A percentile compares a stretch with the other conserved stretches of the same genome.
These are phyloP conservation scores for Australoheros facetus DNA, from an alignment of 2,797 vertebrate species.

Conservation along the genomic window DNA sequence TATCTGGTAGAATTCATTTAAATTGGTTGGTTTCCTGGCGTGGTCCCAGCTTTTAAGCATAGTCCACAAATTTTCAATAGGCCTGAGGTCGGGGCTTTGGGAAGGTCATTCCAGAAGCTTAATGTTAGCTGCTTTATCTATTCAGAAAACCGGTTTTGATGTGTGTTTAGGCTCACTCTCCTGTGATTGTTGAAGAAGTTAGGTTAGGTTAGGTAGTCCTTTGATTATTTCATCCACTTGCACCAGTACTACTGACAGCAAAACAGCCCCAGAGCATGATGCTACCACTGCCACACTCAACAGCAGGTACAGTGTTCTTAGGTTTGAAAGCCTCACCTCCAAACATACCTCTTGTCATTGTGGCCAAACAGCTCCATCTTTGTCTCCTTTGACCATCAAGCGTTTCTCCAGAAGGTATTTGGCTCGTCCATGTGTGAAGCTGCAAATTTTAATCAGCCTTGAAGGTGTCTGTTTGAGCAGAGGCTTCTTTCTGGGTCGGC, in stretches of 20 bases:
- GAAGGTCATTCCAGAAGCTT: background rate
- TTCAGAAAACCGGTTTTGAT: background rate
- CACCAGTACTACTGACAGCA: rapidly evolving
- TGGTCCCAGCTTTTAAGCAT: too few relatives aligned
- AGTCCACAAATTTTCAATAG: background rate
- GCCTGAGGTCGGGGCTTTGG: too few relatives aligned
- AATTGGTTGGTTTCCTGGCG: too few relatives aligned
- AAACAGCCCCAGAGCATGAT: background rate
- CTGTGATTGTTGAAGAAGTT: background rate
- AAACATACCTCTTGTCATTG: rapidly evolving
- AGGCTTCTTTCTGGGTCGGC: background rate
- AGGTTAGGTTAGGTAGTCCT: background rate
- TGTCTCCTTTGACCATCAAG: background rate
- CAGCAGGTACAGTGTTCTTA: background rate
- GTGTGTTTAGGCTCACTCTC: background rate
- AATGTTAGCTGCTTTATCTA: background rate
- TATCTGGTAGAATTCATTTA: too few relatives aligned
- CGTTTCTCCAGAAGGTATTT: background rate
- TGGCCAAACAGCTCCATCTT: background rate
- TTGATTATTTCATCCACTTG: background rate
- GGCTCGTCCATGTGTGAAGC: background rate
- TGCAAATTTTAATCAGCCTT: background rate
- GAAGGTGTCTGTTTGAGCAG: background rate
- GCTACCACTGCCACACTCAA: background rate
- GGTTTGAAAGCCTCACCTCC: background rate